phyloP scores from a whole-genome alignment of 2,888 invertebrate genomes.

The Drosophila phalerata region DNA sequence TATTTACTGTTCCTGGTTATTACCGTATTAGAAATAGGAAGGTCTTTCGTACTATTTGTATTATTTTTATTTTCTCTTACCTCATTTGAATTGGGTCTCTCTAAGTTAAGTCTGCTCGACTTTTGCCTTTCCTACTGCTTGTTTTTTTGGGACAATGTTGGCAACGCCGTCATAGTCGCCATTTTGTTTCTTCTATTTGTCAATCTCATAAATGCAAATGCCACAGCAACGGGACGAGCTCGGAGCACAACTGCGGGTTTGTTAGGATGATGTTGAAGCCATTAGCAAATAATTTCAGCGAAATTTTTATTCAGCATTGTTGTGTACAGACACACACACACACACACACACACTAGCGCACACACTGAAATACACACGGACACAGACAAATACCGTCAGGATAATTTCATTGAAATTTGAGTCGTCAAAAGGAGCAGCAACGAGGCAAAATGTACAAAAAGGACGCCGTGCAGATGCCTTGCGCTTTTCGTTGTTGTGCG shows the following conservation, averaged over 20 bases:
- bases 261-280: constrained; percentile 60
- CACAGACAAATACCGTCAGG: constrained; percentile 73
- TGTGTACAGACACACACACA: constrained; percentile 41
- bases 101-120: background rate
- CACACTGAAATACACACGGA: constrained; percentile 13
- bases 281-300: constrained; percentile 81
- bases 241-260: constrained; percentile 29
- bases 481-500: constrained; percentile 70
- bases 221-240: constrained; percentile 41
- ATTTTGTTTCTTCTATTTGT: constrained; percentile 73
- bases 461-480: constrained; percentile 73
- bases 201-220: constrained; percentile 79
- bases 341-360: constrained; percentile 15
- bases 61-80: no score
- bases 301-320: constrained; percentile 74
- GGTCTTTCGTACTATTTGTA: no score
- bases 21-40: no score
- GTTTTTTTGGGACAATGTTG: constrained; percentile 35
- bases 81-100: background rate
- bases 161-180: constrained; percentile 45
- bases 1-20: no score
- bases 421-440: constrained; percentile 73
- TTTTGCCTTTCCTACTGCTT: background rate
- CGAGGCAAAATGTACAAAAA: constrained; percentile 64
- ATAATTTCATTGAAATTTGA: constrained; percentile 84